A percentile compares a stretch with the other conserved stretches of the same genome.
phyloP scores from a whole-genome alignment of 2,797 vertebrate genomes.

The Gallinago stenura region DNA sequence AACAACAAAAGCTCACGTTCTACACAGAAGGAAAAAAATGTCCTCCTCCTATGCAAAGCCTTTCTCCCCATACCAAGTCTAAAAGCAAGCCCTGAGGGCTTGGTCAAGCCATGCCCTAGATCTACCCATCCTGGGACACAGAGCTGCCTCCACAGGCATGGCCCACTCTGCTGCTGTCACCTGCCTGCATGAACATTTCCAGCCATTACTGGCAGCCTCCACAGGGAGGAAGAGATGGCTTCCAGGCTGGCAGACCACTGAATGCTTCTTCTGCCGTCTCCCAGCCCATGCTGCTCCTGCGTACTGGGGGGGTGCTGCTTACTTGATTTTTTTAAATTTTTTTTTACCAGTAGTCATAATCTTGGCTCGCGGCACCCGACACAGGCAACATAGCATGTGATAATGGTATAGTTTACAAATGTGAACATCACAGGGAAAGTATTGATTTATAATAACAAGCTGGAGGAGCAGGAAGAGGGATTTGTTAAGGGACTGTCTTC shows the following conservation, averaged over 20 bases:
- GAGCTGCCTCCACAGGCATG: neutral
- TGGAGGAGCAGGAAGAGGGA: conserved; percentile 37
- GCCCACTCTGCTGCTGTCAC: fast-evolving
- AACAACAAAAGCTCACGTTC: neutral
- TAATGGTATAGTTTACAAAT: conserved; percentile 46
- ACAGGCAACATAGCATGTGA: neutral
- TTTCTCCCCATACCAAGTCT: neutral
- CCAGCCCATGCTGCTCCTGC: neutral
- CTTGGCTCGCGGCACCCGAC: fast-evolving
- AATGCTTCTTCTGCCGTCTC: neutral
- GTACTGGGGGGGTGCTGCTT: neutral
- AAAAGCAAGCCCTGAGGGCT: neutral
- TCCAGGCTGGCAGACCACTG: neutral
- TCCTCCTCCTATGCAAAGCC: neutral
- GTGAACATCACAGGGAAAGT: conserved; percentile 18
- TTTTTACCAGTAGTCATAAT: neutral
- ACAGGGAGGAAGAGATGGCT: neutral
- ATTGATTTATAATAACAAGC: conserved; percentile 64
- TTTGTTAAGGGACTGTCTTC: conserved; percentile 57
- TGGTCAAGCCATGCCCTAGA: neutral
- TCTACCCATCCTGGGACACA: neutral
- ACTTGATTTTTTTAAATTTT: neutral
- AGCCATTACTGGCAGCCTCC: neutral
- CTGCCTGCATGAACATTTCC: neutral
- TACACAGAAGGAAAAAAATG: neutral